A percentile compares a stretch with the other conserved stretches of the same genome.
Conservation (phyloP, 1,140 invertebrate genomes). For the Drosophila bifasciata region DNA sequence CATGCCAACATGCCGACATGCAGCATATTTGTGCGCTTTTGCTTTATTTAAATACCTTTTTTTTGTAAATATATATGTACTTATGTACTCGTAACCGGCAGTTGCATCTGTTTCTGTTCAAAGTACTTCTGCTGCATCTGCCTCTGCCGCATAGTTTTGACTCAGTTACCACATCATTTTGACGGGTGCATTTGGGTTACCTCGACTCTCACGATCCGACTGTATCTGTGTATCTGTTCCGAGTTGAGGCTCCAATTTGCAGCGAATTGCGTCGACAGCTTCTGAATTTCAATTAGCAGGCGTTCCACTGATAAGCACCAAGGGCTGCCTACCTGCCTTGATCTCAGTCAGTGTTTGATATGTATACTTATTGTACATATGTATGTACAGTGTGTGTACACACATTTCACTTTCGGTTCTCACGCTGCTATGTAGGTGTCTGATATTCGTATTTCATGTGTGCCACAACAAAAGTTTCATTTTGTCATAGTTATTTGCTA, state of each 20-base stretch:
- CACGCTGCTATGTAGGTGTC: slow-evolving; percentile 42
- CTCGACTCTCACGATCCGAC: slow-evolving; percentile 64
- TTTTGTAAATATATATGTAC: slow-evolving; percentile 26
- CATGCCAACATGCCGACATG: slow-evolving; percentile 64
- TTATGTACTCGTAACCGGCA: slow-evolving; percentile 20
- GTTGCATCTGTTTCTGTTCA: slow-evolving; percentile 46
- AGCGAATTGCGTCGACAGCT: slow-evolving; percentile 58
- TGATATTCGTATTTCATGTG: slow-evolving; percentile 4
- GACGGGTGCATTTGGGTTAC: slow-evolving; percentile 69
- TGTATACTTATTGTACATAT: too few relatives aligned
- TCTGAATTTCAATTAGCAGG: slow-evolving; percentile 66
- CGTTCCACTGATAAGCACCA: slow-evolving; percentile 44
- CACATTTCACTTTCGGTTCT: slow-evolving; percentile 52
- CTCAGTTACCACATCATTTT: slow-evolving; percentile 44
- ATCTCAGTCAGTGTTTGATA: slow-evolving; percentile 15
- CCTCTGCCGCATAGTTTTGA: slow-evolving; percentile 43
- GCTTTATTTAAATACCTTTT: slow-evolving; percentile 57
- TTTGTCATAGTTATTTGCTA: slow-evolving; percentile 58
- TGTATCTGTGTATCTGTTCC: slow-evolving; percentile 44
- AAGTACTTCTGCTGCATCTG: slow-evolving; percentile 40
- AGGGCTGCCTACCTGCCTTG: background rate
- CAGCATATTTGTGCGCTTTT: slow-evolving; percentile 40
- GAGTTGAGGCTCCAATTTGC: slow-evolving; percentile 35
- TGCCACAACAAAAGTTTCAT: slow-evolving; percentile 17
- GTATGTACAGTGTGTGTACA: too few relatives aligned